Conservation (phyloP, 2,888 invertebrate species). For the Tryphoninae sp. region DNA sequence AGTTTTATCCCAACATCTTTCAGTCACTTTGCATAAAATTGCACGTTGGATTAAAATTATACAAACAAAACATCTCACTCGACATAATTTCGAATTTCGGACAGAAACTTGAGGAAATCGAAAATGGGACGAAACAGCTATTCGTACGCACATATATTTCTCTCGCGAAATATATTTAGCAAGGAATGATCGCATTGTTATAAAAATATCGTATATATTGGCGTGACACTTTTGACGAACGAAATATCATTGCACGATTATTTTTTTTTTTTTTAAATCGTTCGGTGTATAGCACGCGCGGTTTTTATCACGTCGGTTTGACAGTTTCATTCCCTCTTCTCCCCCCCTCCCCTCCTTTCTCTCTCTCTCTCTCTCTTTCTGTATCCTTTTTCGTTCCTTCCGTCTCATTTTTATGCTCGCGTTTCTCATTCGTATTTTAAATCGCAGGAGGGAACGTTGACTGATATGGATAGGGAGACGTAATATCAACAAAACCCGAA, state of each 20-base stretch:
- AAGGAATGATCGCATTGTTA: neutral
- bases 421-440: neutral
- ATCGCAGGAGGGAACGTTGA: constrained; percentile 42
- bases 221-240: neutral
- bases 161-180: neutral
- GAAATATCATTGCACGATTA: neutral
- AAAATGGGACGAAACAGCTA: neutral
- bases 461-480: constrained; percentile 40
- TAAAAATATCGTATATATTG: constrained; percentile 25
- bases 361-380: neutral
- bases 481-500: constrained; percentile 55
- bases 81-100: neutral
- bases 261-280: constrained; percentile 2
- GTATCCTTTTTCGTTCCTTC: neutral
- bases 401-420: neutral
- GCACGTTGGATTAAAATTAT: neutral
- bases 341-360: neutral
- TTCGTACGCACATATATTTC: neutral
- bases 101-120: neutral
- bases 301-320: constrained; percentile 19
- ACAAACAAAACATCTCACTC: neutral
- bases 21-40: neutral
- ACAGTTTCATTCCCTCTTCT: constrained; percentile 17
- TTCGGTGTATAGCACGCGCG: constrained; percentile 3
- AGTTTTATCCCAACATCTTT: no score